These are phyloP conservation scores for Achatina immaculata DNA, from an alignment of 1,140 invertebrate species.

Conservation along the genomic window DNA sequence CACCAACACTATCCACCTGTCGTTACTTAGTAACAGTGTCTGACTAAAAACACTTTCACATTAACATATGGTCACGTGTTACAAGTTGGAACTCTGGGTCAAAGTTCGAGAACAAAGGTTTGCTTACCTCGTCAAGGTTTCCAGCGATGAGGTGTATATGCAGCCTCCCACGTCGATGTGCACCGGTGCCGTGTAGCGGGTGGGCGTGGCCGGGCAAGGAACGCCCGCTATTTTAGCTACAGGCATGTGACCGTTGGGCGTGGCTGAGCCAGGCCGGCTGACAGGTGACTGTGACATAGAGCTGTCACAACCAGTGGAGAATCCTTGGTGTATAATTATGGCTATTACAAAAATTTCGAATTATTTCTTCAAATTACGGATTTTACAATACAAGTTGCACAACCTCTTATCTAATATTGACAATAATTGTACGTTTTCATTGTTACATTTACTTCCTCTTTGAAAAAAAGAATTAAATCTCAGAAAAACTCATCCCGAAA, in stretches of 20 bases:
- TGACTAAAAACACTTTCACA: too few relatives aligned
- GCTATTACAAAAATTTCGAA: background rate
- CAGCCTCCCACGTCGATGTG: slow-evolving; percentile 97
- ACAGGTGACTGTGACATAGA: slow-evolving; percentile 53
- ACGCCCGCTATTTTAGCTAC: slow-evolving; percentile 77
- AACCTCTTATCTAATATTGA: background rate
- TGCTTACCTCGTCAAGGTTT: slow-evolving; percentile 95
- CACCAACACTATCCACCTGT: too few relatives aligned
- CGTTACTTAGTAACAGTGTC: too few relatives aligned
- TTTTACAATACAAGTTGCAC: background rate
- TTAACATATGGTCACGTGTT: too few relatives aligned
- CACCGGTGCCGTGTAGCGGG: slow-evolving; percentile 92
- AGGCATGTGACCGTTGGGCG: slow-evolving; percentile 58
- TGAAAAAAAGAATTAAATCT: background rate
- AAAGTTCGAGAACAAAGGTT: background rate
- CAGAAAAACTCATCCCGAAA: too few relatives aligned
- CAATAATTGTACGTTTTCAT: background rate
- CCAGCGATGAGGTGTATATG: slow-evolving; percentile 95
- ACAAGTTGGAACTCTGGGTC: too few relatives aligned
- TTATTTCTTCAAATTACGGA: background rate
- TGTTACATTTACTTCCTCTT: background rate
- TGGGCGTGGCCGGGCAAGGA: slow-evolving; percentile 91
- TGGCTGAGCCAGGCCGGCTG: slow-evolving; percentile 49
- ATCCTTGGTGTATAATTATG: slow-evolving; percentile 27
- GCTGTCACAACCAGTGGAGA: slow-evolving; percentile 1